These are phyloP conservation scores for Eucidaris tribuloides DNA, from an alignment of 35 echinoderm and acorn worm genomes.

Conservation along the genomic window DNA sequence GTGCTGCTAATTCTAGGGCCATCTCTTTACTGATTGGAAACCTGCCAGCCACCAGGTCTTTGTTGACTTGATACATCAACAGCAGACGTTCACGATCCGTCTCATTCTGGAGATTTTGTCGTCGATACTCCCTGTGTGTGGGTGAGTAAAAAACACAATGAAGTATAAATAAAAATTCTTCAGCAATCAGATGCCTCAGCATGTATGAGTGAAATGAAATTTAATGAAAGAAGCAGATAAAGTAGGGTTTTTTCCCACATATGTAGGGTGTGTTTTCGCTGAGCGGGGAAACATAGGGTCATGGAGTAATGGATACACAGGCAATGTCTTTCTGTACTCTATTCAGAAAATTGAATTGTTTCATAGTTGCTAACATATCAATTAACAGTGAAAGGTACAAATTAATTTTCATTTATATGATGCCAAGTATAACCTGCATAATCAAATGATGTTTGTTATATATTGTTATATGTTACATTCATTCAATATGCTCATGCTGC, in stretches of 20 bases:
- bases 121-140: conserved; percentile 63
- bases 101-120: conserved; percentile 50
- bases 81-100: conserved; percentile 80
- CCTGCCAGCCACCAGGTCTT: conserved; percentile 69
- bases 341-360: too few relatives aligned
- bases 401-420: too few relatives aligned
- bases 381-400: too few relatives aligned
- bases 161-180: not conserved
- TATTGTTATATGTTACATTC: too few relatives aligned
- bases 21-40: conserved; percentile 92
- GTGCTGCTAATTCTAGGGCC: conserved; percentile 71
- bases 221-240: not conserved
- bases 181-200: not conserved
- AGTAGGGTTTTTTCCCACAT: not conserved
- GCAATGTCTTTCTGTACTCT: too few relatives aligned
- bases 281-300: not conserved
- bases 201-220: not conserved
- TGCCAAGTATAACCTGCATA: too few relatives aligned
- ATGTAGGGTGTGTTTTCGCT: not conserved
- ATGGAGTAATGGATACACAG: too few relatives aligned
- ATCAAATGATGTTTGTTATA: too few relatives aligned
- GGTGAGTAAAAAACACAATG: not conserved
- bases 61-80: conserved; percentile 76
- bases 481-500: too few relatives aligned
- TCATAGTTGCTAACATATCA: too few relatives aligned